Evolutionary conservation across 2,113 vertebrate species (phyloP).

Genomic region (Chrysochloris asiatica): DNA sequence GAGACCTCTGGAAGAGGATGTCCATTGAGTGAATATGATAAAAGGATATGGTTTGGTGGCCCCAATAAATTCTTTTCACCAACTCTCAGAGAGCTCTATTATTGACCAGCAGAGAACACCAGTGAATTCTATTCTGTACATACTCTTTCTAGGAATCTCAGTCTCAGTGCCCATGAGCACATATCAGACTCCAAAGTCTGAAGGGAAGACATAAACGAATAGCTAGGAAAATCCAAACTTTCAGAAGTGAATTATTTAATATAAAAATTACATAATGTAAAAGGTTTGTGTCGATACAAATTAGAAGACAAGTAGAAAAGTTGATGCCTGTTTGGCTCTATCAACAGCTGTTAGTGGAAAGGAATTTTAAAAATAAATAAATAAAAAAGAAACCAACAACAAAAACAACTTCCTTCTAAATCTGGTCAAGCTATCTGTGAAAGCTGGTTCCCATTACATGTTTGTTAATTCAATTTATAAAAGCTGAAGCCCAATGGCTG

Average conservation of each 20-base stretch:
- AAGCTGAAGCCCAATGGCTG: constrained; percentile 8
- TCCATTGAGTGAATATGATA: not conserved
- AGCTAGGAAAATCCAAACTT: constrained; percentile 12
- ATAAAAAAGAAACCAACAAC: not conserved
- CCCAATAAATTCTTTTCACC: not conserved
- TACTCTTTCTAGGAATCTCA: not conserved
- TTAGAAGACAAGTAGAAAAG: not conserved
- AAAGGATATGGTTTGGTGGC: not conserved
- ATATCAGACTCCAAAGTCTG: not conserved
- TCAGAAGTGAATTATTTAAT: not conserved
- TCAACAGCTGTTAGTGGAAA: constrained; percentile 48
- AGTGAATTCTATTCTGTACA: not conserved
- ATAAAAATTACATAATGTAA: not conserved
- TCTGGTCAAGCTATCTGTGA: constrained; percentile 56
- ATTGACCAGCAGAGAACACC: not conserved
- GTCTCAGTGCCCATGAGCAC: not conserved
- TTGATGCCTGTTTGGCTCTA: constrained; percentile 18
- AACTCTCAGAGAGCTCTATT: not conserved
- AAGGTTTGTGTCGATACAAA: not conserved
- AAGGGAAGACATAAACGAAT: not conserved
- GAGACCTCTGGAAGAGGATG: not conserved
- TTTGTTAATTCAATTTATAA: constrained; percentile 73
- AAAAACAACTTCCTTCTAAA: constrained; percentile 52
- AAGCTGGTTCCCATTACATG: constrained; percentile 64
- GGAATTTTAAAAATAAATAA: not conserved